Evolutionary conservation across 2,113 vertebrate genomes (phyloP), one percentile per base, ranked within the genome.

Genomic region (Haplotaxodon microlepis): DNA sequence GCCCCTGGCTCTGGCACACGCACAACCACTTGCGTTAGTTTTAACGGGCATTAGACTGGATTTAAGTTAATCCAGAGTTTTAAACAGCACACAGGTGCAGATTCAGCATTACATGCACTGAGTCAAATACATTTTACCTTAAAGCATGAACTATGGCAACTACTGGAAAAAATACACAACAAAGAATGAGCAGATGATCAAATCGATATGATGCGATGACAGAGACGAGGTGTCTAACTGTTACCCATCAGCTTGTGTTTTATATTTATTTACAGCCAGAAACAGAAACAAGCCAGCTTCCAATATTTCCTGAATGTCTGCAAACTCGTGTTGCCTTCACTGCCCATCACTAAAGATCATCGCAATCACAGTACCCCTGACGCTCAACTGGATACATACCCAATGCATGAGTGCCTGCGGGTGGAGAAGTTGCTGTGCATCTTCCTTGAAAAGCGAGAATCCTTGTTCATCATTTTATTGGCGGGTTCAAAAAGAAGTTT

Each of bases 341-440:
- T 47, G 69, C 7, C 11, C 63, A 82, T 61, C 31, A 40, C 19
- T 17, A 24, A 61, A 57, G 9, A 45, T 29, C 11, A 42, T 71
- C 5, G 53, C 34, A 84, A 45, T 21, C 11, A 54, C 12, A 42
- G 10, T 50, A 31, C 59, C 42, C 10, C 27, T 34, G 36, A 73
- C 29, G 31, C 40, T 42, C 83, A 79, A 8, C 8, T 5, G 3
- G 29, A 89, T 95, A 96, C 96, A 7, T 96, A 97, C 97, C 97
- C 94, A 29, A 97, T 96, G 92, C 97, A 97, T 2, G 97, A 97
- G 84, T 97, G 97, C 12, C 97, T 96, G 84, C 97, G 96, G 3
- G 92, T 96, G 7, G 97, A 97, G 91, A 94, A 96, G 95, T 91
- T 94, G 78, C 96, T 82, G 4, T 94, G 95, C 93, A 94, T 96